These are phyloP conservation scores for Spodoptera exigua DNA, from an alignment of 2,888 invertebrate species.

Conservation along the genomic window DNA sequence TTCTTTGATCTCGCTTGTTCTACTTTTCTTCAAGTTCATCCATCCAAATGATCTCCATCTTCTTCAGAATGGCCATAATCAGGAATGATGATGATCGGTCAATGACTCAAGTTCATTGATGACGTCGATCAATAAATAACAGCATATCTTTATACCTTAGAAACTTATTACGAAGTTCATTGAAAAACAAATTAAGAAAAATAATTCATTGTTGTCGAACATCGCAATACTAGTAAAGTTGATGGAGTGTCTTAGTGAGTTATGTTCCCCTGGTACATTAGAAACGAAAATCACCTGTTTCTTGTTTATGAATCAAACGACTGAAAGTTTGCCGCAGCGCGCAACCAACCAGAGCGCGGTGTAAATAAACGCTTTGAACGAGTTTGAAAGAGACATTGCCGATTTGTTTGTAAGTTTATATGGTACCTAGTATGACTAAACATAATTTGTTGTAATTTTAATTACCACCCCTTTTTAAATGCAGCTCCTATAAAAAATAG, in stretches of 20 bases:
- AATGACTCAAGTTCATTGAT: slow-evolving; percentile 18
- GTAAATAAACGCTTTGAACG: no score
- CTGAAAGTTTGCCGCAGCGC: neutral
- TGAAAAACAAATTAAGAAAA: slow-evolving; percentile 19
- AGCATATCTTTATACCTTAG: neutral
- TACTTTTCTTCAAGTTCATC: slow-evolving; percentile 30
- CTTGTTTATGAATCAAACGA: slow-evolving; percentile 37
- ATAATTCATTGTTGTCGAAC: slow-evolving; percentile 1
- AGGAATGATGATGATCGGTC: slow-evolving; percentile 10
- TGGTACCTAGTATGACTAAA: no score
- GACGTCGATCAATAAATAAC: slow-evolving; percentile 21
- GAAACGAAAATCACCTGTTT: slow-evolving; percentile 69
- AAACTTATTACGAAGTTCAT: slow-evolving; percentile 17
- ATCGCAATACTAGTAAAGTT: neutral
- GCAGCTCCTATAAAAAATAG: no score
- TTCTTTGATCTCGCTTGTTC: slow-evolving; percentile 66
- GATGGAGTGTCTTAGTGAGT: slow-evolving; percentile 45
- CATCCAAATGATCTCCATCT: slow-evolving; percentile 24
- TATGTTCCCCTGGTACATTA: slow-evolving; percentile 65
- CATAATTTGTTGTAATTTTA: no score
- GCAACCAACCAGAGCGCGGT: no score
- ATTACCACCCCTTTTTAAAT: no score
- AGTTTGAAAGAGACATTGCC: no score
- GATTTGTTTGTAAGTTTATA: no score
- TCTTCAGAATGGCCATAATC: slow-evolving; percentile 7